Evolutionary conservation across 1,140 invertebrate species (phyloP), one percentile per base, ranked within the genome.

Genomic region (Drosophila albomicans): DNA sequence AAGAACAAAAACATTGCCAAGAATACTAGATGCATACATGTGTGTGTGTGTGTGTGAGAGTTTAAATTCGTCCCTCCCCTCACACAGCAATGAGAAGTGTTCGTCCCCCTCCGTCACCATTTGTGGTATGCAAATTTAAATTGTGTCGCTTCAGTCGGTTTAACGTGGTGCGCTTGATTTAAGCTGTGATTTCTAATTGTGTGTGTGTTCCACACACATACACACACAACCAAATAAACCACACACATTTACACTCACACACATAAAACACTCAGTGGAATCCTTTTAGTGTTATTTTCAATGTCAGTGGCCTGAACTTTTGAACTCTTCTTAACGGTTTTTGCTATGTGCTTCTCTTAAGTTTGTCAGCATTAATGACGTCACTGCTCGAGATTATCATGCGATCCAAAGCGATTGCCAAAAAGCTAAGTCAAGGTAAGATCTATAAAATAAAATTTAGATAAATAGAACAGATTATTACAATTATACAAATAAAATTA

Each of bases 351-450:
- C 56, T 35, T 15, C 13, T 65, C 59, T 69, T 66, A 51, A 6
- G n/a, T 35, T 38, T 28, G 3, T 28, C n/a, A 71, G 75, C 62
- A 51, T 87, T 81, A 76, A 91, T 91, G 90, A 81, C 89, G 84
- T 91, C 90, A 58, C 46, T 91, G 25, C 41, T 91, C 46, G 90
- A 91, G 66, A 80, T 91, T 79, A 90, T 91, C 68, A 91, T 91
- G 90, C 90, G 90, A 87, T 91, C 90, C 52, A 91, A 91, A 79
- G 90, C 90, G 80, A 75, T 88, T 76, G 86, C 90, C 5, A 79
- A 86, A 61, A 91, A 85, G 63, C 78, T 90, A 5, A 87, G 82
- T 88, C 90, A 90, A 79, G 90, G 90, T 91, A 56, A 91, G 85
- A 43, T 43, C 41, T 25, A 4, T 20, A n/a, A n/a, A 43, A 3